These are phyloP conservation scores for Colletes gigas DNA, from an alignment of 1,140 invertebrate genomes.

Conservation along the genomic window DNA sequence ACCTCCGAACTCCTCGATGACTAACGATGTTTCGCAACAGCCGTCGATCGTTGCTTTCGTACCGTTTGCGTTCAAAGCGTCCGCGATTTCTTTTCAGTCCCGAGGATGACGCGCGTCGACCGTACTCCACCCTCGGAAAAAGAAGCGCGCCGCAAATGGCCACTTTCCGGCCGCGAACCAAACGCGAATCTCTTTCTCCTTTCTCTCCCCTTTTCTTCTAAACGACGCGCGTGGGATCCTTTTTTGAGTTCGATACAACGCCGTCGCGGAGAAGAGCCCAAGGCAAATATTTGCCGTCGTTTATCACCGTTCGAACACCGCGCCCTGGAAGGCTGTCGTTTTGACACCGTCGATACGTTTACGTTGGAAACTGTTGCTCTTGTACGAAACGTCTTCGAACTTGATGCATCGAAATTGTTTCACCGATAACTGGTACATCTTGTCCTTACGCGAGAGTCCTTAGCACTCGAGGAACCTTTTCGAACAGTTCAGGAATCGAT, in stretches of 20 bases:
- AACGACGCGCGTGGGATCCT: background rate
- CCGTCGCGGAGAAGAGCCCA: background rate
- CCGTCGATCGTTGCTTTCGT: slow-evolving; percentile 16
- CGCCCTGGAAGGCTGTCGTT: background rate
- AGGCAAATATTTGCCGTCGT: slow-evolving; percentile 39
- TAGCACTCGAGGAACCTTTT: too few species aligned
- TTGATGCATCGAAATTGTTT: too few species aligned
- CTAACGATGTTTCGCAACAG: slow-evolving; percentile 54
- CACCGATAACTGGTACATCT: too few species aligned
- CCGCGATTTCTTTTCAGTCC: slow-evolving; percentile 35
- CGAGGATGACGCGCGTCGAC: slow-evolving; percentile 31
- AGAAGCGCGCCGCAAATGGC: background rate
- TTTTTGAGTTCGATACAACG: background rate
- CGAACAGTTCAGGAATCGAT: too few species aligned
- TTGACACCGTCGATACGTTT: too few species aligned
- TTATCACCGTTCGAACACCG: slow-evolving; percentile 26
- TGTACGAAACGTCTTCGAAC: too few species aligned
- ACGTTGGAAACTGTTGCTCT: too few species aligned
- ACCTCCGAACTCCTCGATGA: slow-evolving; percentile 5
- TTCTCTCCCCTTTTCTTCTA: background rate
- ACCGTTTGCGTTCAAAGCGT: slow-evolving; percentile 29
- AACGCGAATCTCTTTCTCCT: background rate
- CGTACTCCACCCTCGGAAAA: too few species aligned
- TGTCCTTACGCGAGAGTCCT: too few species aligned
- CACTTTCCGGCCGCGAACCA: background rate